Evolutionary conservation across 1,140 invertebrate species (phyloP).

Genomic region (Drosophila kurseongensis): DNA sequence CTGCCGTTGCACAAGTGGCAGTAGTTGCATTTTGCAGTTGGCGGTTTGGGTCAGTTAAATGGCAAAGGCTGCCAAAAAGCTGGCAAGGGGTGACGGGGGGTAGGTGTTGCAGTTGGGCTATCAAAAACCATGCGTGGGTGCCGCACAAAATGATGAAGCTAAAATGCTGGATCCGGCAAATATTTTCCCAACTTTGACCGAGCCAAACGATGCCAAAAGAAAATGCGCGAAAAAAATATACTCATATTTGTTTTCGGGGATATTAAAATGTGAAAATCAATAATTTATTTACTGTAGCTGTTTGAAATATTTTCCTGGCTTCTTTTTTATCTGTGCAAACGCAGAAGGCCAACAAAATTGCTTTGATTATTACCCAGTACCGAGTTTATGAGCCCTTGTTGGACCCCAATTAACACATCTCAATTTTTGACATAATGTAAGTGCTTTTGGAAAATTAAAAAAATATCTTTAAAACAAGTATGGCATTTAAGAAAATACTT

Average conservation of each 20-base stretch:
- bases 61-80: slow-evolving; percentile 45
- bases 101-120: slow-evolving; percentile 8
- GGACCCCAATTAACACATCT: too few relatives aligned
- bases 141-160: slow-evolving; percentile 20
- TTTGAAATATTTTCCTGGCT: too few relatives aligned
- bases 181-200: slow-evolving; percentile 6
- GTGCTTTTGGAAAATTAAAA: too few relatives aligned
- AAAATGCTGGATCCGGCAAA: slow-evolving; percentile 4
- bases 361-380: too few relatives aligned
- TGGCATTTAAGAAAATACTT: too few relatives aligned
- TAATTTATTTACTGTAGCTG: not conserved
- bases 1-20: slow-evolving; percentile 63
- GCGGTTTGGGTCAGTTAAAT: slow-evolving; percentile 67
- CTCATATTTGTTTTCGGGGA: not conserved
- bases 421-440: too few relatives aligned
- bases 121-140: slow-evolving; percentile 29
- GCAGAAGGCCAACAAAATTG: too few relatives aligned
- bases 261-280: not conserved
- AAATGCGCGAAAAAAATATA: not conserved
- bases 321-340: too few relatives aligned
- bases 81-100: not conserved
- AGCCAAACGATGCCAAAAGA: not conserved
- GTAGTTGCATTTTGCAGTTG: slow-evolving; percentile 52
- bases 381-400: too few relatives aligned
- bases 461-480: too few relatives aligned